Evolutionary conservation across 2,888 invertebrate genomes (phyloP), one percentile per base, ranked within the genome.

Genomic region (Hypsopygia costalis): DNA sequence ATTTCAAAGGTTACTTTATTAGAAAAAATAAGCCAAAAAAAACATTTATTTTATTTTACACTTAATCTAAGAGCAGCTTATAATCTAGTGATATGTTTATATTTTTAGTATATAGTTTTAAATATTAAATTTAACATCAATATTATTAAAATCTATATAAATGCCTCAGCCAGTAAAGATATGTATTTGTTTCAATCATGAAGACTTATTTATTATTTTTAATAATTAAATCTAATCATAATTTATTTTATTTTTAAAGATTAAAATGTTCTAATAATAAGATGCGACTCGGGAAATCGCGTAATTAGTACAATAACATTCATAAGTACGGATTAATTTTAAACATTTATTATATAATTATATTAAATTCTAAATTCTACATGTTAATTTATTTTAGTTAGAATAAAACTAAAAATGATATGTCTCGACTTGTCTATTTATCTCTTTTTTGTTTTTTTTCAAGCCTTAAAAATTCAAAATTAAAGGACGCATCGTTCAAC

Each of bases 101-200:
- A 44, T 44, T 47, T 49, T 42, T 51, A 52, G 40, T 44, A 39
- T 28, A 31, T 32, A 37, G 22, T 38, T 43, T 47, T 40, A 54
- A 49, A 51, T 58, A 62, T 64, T 55, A 53, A 55, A 46, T 62
- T 65, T 78, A 82, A 83, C 83, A 83, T 66, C 79, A 54, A 83
- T 78, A 69, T 70, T 72, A 68, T 65, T 59, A 51, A 62, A 63
- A 52, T 60, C 71, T 72, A 59, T 74, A 74, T 82, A 87, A 87
- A 88, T 89, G 88, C 89, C 88, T 81, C 89, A 89, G 88, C 88
- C 89, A 88, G 81, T 66, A 67, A 56, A n/a, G 85, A 88, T 88
- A 87, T 89, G 83, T 89, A 77, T 81, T 71, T 64, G 81, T 87
- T 87, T 86, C 77, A 76, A 69, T 64, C 40, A 46, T 70, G 57